These are phyloP conservation scores for Fulmarus glacialis DNA, from an alignment of 2,113 vertebrate genomes.

Conservation along the genomic window DNA sequence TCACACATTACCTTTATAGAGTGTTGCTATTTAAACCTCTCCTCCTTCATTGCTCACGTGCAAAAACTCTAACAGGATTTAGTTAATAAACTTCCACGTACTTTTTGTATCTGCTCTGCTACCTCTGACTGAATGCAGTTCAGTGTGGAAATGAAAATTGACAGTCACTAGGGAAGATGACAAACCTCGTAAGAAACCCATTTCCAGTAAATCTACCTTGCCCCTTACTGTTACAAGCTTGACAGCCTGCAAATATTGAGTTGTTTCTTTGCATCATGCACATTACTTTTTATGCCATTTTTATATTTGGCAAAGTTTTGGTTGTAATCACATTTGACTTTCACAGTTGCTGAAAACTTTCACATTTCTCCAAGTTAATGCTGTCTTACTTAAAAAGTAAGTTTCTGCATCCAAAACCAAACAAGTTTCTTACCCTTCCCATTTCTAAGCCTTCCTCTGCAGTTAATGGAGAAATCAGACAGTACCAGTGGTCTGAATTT, in stretches of 20 bases:
- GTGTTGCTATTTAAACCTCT: not conserved
- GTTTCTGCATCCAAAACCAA: not conserved
- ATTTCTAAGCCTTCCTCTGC: not conserved
- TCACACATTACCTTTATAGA: not conserved
- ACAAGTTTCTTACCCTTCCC: not conserved
- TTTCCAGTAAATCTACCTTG: not conserved
- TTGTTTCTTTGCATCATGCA: not conserved
- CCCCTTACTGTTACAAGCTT: not conserved
- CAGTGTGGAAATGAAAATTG: conserved; percentile 49
- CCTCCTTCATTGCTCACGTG: not conserved
- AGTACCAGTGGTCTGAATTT: not conserved
- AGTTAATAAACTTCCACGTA: not conserved
- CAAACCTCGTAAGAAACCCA: conserved; percentile 8
- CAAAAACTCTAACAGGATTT: not conserved
- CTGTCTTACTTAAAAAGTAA: not conserved
- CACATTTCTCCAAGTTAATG: not conserved
- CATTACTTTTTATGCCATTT: not conserved
- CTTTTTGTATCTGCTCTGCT: not conserved
- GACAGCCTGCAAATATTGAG: not conserved
- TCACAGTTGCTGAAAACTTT: not conserved
- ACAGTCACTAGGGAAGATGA: conserved; percentile 53
- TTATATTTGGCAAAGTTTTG: conserved; percentile 6
- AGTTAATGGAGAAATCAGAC: not conserved
- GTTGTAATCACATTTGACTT: not conserved
- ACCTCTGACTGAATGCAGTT: not conserved